Base-by-base conservation (phyloP, 2,888 invertebrate species). In the Pseudanteris insignis region DNA sequence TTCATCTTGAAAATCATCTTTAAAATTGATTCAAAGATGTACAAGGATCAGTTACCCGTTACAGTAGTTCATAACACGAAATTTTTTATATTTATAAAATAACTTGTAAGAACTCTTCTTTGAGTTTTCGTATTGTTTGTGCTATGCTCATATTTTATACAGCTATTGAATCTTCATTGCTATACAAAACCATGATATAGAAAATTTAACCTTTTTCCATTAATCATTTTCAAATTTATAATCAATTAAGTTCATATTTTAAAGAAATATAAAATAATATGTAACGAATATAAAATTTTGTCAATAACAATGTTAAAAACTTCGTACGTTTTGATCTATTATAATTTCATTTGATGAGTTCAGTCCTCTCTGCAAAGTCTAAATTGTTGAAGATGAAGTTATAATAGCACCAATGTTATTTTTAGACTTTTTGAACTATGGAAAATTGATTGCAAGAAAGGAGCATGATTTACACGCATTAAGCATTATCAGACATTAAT, bases 241-340 rank as follows among this genome's bases (percentile, higher is more conserved):
- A 33, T 50, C 37, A 48, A 37, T 64, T 68, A 67, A 68, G 66
- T 70, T 67, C 66, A 63, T 67, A 29, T 55, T 18, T 66, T 67
- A 65, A 75, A 47, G 71, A 73, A 71, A 66, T 70, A 70, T 67
- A 69, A n/a, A n/a, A n/a, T 70, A 74, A 69, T 70, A 64, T 65
- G 63, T 70, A 70, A 70, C 68, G 64, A 66, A 71, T 72, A 74
- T 63, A 73, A 74, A 74, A 72, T 36, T 47, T 32, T 40, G 50
- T 15, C 29, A 44, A 32, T 37, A 34, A 30, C 40, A 28, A 28
- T 18, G 18, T 18, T 3, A 18, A 18, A 18, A 18, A 18, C 18
- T 18, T 18, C 6, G 18, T 18, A 6, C 6, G 3, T 6, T 18
- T 18, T 18, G 6, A 18, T 6, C 12, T 10, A 10, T 37, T 30